phyloP scores from a whole-genome alignment of 1,140 invertebrate genomes.

The Zaprionus africanus region DNA sequence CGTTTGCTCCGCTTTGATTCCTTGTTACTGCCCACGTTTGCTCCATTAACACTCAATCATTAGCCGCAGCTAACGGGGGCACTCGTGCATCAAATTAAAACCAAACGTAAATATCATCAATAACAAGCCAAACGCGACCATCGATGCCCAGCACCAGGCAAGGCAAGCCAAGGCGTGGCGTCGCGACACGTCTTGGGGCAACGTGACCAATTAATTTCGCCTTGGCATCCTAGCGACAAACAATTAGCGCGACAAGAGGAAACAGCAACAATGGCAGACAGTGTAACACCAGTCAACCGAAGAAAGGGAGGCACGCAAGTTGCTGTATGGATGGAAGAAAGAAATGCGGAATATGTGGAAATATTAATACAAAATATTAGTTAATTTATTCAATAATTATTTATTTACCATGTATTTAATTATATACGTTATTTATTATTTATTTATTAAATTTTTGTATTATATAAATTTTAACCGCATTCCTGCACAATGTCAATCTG shows the following conservation, averaged over 20 bases:
- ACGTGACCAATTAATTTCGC: conserved; percentile 45
- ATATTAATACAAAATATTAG: too few species aligned
- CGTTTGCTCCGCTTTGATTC: conserved; percentile 46
- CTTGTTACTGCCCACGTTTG: conserved; percentile 58
- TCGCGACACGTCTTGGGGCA: conserved; percentile 33
- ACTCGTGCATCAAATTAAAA: conserved; percentile 80
- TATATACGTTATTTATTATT: too few species aligned
- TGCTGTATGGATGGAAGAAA: too few species aligned
- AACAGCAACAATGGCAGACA: background rate
- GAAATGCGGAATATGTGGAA: too few species aligned
- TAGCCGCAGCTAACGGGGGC: conserved; percentile 48
- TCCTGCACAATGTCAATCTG: too few species aligned
- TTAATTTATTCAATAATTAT: too few species aligned
- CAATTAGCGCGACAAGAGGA: conserved; percentile 34
- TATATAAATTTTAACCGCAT: too few species aligned
- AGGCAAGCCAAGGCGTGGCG: background rate
- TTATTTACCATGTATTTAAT: too few species aligned
- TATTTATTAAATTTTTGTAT: too few species aligned
- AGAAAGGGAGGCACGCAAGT: background rate
- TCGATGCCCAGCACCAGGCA: background rate
- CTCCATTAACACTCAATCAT: conserved; percentile 79
- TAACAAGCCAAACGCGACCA: conserved; percentile 46
- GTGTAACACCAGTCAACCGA: background rate
- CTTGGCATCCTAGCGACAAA: conserved; percentile 21
- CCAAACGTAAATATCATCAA: conserved; percentile 68